Percentiles rank a stretch among this genome's conserved stretches.
Evolutionary conservation across 35 echinoderm and acorn worm species (phyloP).

Genomic region (Lytechinus variegatus): DNA sequence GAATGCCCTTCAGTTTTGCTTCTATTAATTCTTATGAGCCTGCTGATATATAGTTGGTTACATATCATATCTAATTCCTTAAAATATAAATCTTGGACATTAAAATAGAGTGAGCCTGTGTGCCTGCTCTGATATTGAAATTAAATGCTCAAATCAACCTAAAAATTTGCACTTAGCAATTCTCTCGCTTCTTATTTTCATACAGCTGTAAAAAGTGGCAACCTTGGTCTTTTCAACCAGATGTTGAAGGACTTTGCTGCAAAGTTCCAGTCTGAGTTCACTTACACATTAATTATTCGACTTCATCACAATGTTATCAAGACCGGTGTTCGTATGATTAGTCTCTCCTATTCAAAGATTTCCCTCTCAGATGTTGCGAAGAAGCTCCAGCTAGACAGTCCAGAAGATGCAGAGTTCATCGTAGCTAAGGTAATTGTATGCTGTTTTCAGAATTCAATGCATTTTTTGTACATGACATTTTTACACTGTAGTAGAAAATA

Average conservation of each 20-base stretch:
- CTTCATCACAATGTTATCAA: constrained; percentile 99
- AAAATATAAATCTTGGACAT: too few species aligned
- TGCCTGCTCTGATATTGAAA: not conserved
- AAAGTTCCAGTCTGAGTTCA: constrained; percentile 95
- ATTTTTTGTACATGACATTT: too few species aligned
- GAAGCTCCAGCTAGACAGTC: constrained; percentile 94
- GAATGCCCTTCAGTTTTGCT: too few species aligned
- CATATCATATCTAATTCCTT: too few species aligned
- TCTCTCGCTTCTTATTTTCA: not conserved
- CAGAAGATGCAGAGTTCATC: constrained; percentile 99
- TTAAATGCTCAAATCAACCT: not conserved
- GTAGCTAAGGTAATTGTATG: constrained; percentile 85
- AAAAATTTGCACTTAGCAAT: not conserved
- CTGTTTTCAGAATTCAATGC: not conserved
- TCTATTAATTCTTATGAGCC: too few species aligned
- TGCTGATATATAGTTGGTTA: too few species aligned
- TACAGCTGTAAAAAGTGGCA: constrained; percentile 87
- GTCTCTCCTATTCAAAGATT: constrained; percentile 94
- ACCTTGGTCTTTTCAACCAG: constrained; percentile 92
- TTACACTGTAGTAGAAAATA: too few species aligned
- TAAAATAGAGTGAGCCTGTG: not conserved
- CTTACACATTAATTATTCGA: constrained; percentile 95
- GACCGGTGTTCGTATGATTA: constrained; percentile 97
- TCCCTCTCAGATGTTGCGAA: constrained; percentile 86
- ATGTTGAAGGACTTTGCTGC: constrained; percentile 73